Base-by-base conservation (phyloP, 2,113 vertebrate genomes). In the Rostratula benghalensis region DNA sequence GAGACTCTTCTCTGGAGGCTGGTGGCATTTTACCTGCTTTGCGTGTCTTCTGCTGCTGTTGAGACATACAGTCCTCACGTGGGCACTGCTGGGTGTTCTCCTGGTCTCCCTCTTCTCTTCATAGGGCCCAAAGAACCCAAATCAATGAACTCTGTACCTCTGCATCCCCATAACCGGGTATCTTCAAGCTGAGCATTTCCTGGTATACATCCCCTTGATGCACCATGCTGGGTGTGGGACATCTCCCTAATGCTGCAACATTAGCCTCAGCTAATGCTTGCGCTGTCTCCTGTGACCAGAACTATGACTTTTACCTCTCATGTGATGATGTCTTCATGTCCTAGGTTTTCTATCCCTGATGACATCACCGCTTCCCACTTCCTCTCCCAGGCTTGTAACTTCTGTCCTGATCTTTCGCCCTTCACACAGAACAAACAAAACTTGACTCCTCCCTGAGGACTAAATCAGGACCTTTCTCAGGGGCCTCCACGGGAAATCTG, bases 351-450 rank as follows among this genome's bases (percentile, higher is more conserved):
- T 68, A 2, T 51, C 69, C 37, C 39, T 79, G 39, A 51, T 77
- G 73, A 82, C 24, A 81, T 45, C 35, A 57, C 20, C 17, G 12
- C 39, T 93, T 92, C 31, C 51, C 7, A 33, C 61, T 92, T 93
- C 83, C 86, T 91, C 83, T 89, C 57, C 33, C 76, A 96, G 68
- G 48, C 73, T 82, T 78, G 64, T 31, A 75, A 35, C 48, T 86
- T 93, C 75, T 67, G 37, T 56, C 5, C 1, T 48, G 51, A 60
- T 83, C 71, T 92, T 90, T 74, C 3, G 10, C 68, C n/a, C 59
- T 80, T 85, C 50, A 41, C 3, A 5, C 39, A 51, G 67, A 83
- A 43, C 51, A 84, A 83, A 76, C 51, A 77, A 78, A 51, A 22
- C 39, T 43, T 0, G 3, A 37, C 20, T 91, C 28, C 35, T 87